phyloP scores from a whole-genome alignment of 2,888 invertebrate genomes.

The Polydrusus tereticollis region DNA sequence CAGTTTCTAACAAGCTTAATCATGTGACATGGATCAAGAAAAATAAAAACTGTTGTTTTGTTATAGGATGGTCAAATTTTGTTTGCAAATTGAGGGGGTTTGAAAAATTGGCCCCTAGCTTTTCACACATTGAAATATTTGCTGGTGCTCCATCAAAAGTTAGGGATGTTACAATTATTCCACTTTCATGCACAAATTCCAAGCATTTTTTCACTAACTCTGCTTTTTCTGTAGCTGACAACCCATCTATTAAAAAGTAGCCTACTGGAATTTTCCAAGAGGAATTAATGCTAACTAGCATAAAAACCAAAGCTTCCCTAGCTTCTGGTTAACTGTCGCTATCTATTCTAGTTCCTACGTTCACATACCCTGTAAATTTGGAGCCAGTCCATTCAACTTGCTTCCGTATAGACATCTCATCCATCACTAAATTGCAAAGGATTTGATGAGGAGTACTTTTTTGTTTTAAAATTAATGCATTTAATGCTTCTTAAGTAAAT shows the following conservation, averaged over 20 bases:
- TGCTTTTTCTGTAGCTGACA: conserved; percentile 8
- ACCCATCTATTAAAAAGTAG: conserved; percentile 12
- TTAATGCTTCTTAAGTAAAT: no score
- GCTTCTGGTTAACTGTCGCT: neutral
- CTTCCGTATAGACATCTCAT: conserved; percentile 20
- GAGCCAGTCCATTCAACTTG: conserved; percentile 9
- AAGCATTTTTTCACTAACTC: conserved; percentile 3
- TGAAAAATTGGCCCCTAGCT: conserved; percentile 25
- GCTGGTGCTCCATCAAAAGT: conserved; percentile 32
- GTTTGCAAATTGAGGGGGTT: no score
- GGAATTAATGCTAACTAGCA: neutral
- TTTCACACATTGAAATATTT: conserved; percentile 23
- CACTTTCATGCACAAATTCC: no score
- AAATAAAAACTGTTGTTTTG: no score
- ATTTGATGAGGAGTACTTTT: no score
- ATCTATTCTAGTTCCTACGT: neutral
- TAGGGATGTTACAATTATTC: no score
- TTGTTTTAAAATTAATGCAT: no score
- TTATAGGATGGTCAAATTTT: no score
- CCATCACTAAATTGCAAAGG: conserved; percentile 11
- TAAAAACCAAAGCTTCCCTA: conserved; percentile 13
- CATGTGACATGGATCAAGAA: no score
- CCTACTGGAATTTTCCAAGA: conserved; percentile 18
- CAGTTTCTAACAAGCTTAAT: no score
- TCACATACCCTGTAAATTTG: neutral